Base-by-base conservation (phyloP, 2,797 vertebrate genomes). In the Ctenosaura bakeri region DNA sequence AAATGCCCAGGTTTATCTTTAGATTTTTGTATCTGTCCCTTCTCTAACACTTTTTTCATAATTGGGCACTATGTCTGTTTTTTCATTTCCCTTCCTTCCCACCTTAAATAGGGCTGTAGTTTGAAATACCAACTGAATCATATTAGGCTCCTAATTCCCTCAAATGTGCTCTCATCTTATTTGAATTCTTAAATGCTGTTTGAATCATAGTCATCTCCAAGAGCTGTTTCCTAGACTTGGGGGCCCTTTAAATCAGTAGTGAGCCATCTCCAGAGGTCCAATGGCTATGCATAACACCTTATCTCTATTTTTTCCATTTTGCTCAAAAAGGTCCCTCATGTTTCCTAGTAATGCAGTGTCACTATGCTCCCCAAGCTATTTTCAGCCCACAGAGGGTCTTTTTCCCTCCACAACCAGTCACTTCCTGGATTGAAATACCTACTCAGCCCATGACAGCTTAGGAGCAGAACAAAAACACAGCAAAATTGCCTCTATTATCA, bases 171-270 rank as follows among this genome's bases (percentile, higher is more conserved):
- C 26, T 46, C 86, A 50, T 52, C 38, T 22, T 87, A 6, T 88
- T 85, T 90, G 66, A 13, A 59, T 90, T 71, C 92, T 94, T 88
- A 90, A 16, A n/a, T 80, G 84, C 90, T 52, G 6, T 0, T 35
- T 66, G 56, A 91, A 66, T 77, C 64, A 71, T 71, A 32, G 6
- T 71, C n/a, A 16, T 52, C 29, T 73, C 46, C 18, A 52, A 71
- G 7, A 1, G 26, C 71, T 74, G n/a, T 32, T 73, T 56, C 42
- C 42, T 46, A 46, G 42, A 56, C 14, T 56, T 56, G 54, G 54
- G 54, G 54, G 42, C 42, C 42, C 42, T 46, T 46, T 46, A 46
- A 46, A 46, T 46, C 42, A 46, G 42, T 46, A 46, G 42, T 46
- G 42, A 46, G 42, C 42, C 54, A 56, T 56, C 54, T 56, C 54